Percentiles rank a stretch among this genome's conserved stretches.
These are phyloP conservation scores for Aphis craccivora DNA, from an alignment of 1,140 invertebrate genomes.

Conservation along the genomic window DNA sequence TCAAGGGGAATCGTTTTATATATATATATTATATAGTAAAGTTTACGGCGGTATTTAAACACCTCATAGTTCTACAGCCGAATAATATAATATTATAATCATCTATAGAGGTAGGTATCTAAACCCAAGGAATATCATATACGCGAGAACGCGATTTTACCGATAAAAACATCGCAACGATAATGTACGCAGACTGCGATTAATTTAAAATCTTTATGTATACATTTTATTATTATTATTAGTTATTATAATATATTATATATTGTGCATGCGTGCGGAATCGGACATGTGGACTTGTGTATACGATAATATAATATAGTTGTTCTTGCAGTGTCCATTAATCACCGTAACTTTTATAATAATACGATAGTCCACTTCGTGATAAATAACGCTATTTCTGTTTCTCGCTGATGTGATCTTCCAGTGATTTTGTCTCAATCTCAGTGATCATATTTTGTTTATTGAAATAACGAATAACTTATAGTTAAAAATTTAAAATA, in stretches of 20 bases:
- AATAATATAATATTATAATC: background rate
- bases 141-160: background rate
- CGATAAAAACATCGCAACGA: background rate
- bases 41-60: no score
- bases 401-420: no score
- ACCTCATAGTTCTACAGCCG: background rate
- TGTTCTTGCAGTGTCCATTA: background rate
- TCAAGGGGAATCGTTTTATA: background rate
- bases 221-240: background rate
- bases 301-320: background rate
- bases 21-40: no score
- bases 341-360: background rate
- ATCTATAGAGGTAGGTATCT: background rate
- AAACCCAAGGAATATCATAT: background rate
- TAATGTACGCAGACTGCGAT: background rate
- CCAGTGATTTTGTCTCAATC: no score
- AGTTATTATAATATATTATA: no score
- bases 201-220: background rate
- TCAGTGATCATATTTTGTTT: no score
- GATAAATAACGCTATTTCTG: background rate
- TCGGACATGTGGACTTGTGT: background rate
- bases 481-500: no score
- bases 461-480: no score
- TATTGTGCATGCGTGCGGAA: background rate
- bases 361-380: background rate